A percentile compares a stretch with the other conserved stretches of the same genome.
Conservation (phyloP, 2,888 invertebrate species). For the Patella depressa region DNA sequence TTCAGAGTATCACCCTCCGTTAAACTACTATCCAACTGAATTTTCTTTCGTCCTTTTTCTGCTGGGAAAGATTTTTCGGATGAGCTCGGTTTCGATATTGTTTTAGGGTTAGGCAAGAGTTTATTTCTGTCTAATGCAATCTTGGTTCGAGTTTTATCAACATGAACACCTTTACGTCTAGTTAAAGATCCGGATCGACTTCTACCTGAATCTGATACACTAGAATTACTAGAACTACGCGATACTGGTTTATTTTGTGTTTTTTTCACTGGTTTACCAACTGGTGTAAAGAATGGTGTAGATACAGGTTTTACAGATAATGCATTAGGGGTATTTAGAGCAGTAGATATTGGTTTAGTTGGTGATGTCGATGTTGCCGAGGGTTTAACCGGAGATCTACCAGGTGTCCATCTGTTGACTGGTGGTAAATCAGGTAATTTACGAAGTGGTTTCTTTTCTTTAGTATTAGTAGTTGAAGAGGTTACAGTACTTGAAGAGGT, state of each 20-base stretch:
- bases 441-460: background rate
- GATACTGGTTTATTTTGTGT: constrained; percentile 12
- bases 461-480: background rate
- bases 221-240: constrained; percentile 6
- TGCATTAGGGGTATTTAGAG: background rate
- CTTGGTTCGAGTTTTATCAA: constrained; percentile 38
- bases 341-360: background rate
- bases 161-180: background rate
- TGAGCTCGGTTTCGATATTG: constrained; percentile 8
- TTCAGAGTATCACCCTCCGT: constrained; percentile 39
- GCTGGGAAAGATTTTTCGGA: constrained; percentile 35
- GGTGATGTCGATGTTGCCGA: background rate
- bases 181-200: constrained; percentile 8
- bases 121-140: constrained; percentile 54
- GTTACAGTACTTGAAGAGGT: background rate
- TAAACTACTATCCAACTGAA: constrained; percentile 54
- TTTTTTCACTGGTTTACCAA: background rate
- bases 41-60: constrained; percentile 36
- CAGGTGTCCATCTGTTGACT: background rate
- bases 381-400: background rate
- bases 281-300: background rate
- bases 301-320: background rate
- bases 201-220: background rate
- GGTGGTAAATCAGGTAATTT: constrained; percentile 7
- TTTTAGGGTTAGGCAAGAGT: constrained; percentile 35